A percentile compares a stretch with the other conserved stretches of the same genome.
Conservation (phyloP, 2,888 invertebrate species). For the Entomobrya proxima region DNA sequence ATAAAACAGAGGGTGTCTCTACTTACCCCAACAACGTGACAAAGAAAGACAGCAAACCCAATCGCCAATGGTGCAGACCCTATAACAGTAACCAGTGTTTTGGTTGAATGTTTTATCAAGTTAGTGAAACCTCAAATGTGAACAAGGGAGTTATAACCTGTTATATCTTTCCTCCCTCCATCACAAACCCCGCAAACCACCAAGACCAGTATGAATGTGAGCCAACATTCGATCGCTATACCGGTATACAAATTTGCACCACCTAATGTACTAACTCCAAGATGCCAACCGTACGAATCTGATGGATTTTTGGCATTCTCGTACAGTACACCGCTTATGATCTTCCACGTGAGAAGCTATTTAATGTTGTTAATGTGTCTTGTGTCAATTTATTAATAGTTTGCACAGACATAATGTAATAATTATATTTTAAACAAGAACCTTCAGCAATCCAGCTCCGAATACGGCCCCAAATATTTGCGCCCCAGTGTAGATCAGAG, state of each 20-base stretch:
- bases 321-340: background rate
- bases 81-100: background rate
- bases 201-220: constrained; percentile 90
- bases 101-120: background rate
- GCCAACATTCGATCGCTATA: constrained; percentile 87
- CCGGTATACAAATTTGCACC: constrained; percentile 80
- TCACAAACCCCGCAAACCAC: constrained; percentile 94
- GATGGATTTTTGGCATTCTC: background rate
- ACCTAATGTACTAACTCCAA: background rate
- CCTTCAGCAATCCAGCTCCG: constrained; percentile 82
- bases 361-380: too few species aligned
- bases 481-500: constrained; percentile 86
- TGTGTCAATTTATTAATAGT: too few species aligned
- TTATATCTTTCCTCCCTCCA: constrained; percentile 80
- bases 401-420: background rate
- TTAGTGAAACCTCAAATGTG: too few species aligned
- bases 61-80: background rate
- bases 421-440: background rate
- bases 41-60: background rate
- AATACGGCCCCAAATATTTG: constrained; percentile 87
- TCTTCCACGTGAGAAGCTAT: too few species aligned
- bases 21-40: background rate
- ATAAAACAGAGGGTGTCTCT: too few species aligned
- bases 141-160: background rate
- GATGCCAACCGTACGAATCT: background rate